A percentile compares a stretch with the other conserved stretches of the same genome.
phyloP scores from a whole-genome alignment of 2,113 vertebrate genomes.

The Malurus elegans region DNA sequence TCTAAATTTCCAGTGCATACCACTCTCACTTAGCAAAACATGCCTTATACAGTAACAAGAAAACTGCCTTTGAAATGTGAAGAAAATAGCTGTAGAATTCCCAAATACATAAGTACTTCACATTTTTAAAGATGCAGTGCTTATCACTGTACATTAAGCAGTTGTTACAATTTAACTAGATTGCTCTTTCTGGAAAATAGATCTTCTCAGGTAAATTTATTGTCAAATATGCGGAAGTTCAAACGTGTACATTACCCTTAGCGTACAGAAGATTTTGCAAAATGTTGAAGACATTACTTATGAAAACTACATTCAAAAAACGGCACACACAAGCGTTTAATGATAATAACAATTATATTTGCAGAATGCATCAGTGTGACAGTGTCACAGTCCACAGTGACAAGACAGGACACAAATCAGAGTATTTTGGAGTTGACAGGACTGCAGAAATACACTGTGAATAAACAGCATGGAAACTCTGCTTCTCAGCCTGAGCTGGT shows the following conservation, averaged over 20 bases:
- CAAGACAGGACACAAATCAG: background rate
- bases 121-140: background rate
- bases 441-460: background rate
- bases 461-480: background rate
- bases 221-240: background rate
- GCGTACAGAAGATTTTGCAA: background rate
- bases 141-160: background rate
- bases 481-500: background rate
- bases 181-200: background rate
- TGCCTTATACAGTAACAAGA: background rate
- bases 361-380: background rate
- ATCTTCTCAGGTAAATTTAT: background rate
- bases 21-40: background rate
- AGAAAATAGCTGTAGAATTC: background rate
- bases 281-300: background rate
- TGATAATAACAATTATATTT: background rate
- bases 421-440: background rate
- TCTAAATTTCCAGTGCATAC: background rate
- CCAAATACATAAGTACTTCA: background rate
- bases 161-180: background rate
- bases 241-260: background rate
- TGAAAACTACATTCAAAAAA: background rate
- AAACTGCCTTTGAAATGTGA: background rate
- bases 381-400: background rate
- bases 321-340: background rate